Percentiles rank a stretch among this genome's conserved stretches.
Conservation (phyloP, 2,888 invertebrate genomes). For the Scaptomyza flava region DNA sequence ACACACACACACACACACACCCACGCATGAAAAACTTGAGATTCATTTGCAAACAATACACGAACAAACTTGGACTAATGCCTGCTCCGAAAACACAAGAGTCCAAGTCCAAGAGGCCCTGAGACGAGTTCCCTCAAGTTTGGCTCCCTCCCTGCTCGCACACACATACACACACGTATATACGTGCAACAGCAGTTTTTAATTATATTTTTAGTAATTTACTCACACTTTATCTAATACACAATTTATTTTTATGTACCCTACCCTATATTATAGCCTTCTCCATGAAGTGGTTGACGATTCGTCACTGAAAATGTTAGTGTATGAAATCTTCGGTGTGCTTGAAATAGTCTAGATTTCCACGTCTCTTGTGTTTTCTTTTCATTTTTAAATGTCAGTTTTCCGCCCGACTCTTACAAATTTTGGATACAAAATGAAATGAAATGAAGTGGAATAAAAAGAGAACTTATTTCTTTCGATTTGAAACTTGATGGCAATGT, state of each 20-base stretch:
- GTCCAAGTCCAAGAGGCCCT: conserved; percentile 5
- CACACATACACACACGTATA: not conserved
- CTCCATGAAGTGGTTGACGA: too few relatives aligned
- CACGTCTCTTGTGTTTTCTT: conserved; percentile 59
- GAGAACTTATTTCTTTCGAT: conserved; percentile 58
- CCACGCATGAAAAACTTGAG: conserved; percentile 34
- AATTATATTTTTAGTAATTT: conserved; percentile 70
- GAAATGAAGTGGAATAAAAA: not conserved
- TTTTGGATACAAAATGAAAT: conserved; percentile 16
- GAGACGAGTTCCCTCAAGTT: not conserved
- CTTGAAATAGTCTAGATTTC: not conserved
- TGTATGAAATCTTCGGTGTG: not conserved
- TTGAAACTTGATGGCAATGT: conserved; percentile 28
- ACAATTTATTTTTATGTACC: conserved; percentile 13
- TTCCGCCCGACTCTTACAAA: not conserved
- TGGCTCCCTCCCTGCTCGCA: not conserved
- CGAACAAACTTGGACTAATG: conserved; percentile 30
- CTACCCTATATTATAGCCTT: too few relatives aligned
- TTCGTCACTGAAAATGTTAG: too few relatives aligned
- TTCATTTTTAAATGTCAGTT: conserved; percentile 43
- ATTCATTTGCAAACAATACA: conserved; percentile 58
- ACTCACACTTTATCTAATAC: conserved; percentile 31
- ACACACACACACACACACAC: conserved; percentile 12
- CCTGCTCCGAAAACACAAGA: not conserved
- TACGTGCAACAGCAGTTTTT: conserved; percentile 32